Evolutionary conservation across 2,113 vertebrate genomes (phyloP).

Genomic region (Gulo gulo): DNA sequence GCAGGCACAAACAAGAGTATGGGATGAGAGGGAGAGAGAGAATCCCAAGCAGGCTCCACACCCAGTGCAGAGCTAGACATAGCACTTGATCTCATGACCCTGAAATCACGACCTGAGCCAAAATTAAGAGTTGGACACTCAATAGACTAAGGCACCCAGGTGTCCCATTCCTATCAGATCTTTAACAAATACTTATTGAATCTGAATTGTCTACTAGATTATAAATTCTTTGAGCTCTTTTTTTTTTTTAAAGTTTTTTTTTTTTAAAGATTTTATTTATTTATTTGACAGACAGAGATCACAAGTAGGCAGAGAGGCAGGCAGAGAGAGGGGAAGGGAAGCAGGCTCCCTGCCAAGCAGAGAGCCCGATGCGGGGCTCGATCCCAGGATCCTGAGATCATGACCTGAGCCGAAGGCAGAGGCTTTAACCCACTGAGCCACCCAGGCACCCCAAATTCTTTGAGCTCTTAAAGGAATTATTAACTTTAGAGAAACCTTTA

Average conservation of each 20-base stretch:
- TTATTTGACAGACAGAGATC: too few species aligned
- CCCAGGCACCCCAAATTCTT: background rate
- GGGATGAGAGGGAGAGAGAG: background rate
- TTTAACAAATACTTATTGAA: slow-evolving; percentile 48
- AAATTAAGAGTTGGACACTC: background rate
- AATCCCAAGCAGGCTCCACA: background rate
- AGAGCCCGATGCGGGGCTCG: too few species aligned
- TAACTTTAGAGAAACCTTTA: slow-evolving; percentile 22
- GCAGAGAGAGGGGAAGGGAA: too few species aligned
- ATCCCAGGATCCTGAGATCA: too few species aligned
- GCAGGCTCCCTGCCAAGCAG: too few species aligned
- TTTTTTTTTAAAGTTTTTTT: too few species aligned
- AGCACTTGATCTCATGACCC: background rate
- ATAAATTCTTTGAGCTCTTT: background rate
- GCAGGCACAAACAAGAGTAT: background rate
- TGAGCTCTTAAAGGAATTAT: background rate
- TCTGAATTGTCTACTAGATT: background rate
- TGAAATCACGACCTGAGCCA: background rate
- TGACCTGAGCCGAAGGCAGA: too few species aligned
- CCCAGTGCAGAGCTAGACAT: background rate
- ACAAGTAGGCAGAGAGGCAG: too few species aligned
- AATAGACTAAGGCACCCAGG: background rate
- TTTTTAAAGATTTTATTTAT: too few species aligned
- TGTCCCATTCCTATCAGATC: background rate
- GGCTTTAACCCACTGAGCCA: too few species aligned